Percentiles rank a stretch among this genome's conserved stretches.
phyloP scores from a whole-genome alignment of 2,797 vertebrate species.

The Chelonia mydas region DNA sequence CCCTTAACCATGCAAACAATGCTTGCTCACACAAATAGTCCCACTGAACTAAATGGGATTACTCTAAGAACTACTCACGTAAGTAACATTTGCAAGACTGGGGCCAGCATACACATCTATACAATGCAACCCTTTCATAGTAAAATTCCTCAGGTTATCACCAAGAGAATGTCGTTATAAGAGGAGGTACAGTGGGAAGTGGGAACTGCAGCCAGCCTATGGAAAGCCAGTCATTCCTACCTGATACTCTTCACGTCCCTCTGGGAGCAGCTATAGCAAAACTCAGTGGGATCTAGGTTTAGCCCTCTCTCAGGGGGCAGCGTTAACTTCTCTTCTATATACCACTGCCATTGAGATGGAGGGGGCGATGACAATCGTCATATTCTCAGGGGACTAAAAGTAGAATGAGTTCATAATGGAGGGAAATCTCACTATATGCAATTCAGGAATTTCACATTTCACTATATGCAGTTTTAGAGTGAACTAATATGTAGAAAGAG shows the following conservation, averaged over 20 bases:
- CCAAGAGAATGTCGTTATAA: background rate
- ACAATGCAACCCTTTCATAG: background rate
- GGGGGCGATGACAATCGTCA: background rate
- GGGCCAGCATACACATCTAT: background rate
- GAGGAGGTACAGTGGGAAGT: background rate
- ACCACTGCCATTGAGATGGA: background rate
- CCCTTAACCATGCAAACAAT: background rate
- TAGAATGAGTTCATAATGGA: background rate
- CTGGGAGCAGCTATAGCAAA: background rate
- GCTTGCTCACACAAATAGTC: background rate
- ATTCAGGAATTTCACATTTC: background rate
- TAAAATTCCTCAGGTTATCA: background rate
- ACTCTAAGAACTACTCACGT: fast-evolving
- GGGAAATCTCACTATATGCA: background rate
- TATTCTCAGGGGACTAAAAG: background rate
- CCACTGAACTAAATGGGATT: background rate
- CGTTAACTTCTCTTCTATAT: background rate
- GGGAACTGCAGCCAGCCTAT: background rate
- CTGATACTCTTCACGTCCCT: background rate
- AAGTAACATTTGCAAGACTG: fast-evolving
- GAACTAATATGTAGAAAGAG: background rate
- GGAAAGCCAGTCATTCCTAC: background rate
- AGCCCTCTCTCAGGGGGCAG: background rate
- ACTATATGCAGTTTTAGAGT: background rate
- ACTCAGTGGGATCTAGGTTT: background rate